Evolutionary conservation across 2,888 invertebrate species (phyloP), one percentile per base, ranked within the genome.

Genomic region (Calameuta pallipes): DNA sequence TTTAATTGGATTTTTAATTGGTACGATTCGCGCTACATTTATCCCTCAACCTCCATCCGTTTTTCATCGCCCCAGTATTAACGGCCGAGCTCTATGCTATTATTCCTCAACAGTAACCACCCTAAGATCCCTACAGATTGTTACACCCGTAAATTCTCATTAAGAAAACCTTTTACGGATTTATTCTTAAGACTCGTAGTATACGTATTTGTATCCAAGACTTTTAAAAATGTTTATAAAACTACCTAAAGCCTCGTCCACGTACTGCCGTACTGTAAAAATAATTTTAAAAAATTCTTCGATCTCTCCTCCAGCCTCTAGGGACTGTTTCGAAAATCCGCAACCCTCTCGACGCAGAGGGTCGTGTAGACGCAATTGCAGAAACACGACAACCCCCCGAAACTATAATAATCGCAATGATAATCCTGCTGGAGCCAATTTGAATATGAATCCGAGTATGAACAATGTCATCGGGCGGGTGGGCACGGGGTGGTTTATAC

Each of bases 361-460:
- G 56, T 56, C 23, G 56, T 23, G 56, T 56, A 23, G 23, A 56
- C 56, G 56, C 56, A 56, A 56, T 56, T 56, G 56, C 56, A 56
- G 56, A 56, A 56, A 56, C 56, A 23, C 23, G 78, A 41, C 73
- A 79, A 78, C 78, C 76, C 76, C 76, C 82, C 83, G 86, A 85
- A 87, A 88, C 85, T 86, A 88, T 89, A 90, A 88, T 88, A 90
- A 90, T 90, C 89, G 89, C 86, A 89, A 89, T 89, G 88, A 85
- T 84, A 84, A 85, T 87, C 82, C 85, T 83, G 84, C 73, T 33
- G 56, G 79, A 74, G 90, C 89, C 90, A 90, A 90, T 90, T 90
- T 90, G 90, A 90, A 90, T 90, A 90, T 90, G 90, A 90, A 90
- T 90, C 89, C 90, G 88, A 90, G 90, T 89, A 89, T 90, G 90